A percentile compares a stretch with the other conserved stretches of the same genome.
These are phyloP conservation scores for Narcine bancroftii DNA, from an alignment of 2,113 vertebrate species.

Conservation along the genomic window DNA sequence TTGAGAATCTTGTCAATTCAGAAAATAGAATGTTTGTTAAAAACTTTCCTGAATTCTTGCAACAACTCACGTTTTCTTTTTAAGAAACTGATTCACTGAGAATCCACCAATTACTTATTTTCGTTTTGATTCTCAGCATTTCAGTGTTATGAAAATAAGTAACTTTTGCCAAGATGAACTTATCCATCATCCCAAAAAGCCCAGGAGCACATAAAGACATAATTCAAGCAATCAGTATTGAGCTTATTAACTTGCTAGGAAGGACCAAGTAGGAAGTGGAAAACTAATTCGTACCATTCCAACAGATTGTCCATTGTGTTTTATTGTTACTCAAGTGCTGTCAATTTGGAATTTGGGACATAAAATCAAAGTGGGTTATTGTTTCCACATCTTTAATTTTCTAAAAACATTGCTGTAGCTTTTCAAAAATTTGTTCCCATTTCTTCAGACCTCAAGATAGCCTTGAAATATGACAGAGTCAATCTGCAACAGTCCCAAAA, in stretches of 20 bases:
- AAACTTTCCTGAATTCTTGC: not conserved
- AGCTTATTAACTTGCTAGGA: not conserved
- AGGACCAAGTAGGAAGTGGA: not conserved
- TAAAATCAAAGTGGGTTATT: too few species aligned
- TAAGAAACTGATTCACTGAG: not conserved
- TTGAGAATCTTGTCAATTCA: too few species aligned
- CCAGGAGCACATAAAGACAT: not conserved
- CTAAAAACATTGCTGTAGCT: not conserved
- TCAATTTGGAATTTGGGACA: not conserved
- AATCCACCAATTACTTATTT: not conserved
- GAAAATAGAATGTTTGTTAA: too few species aligned
- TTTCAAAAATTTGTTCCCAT: not conserved
- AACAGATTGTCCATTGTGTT: not conserved
- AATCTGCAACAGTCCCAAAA: not conserved
- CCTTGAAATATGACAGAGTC: not conserved
- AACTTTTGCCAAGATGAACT: not conserved
- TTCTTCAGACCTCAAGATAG: too few species aligned
- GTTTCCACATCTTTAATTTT: not conserved
- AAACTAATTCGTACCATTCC: not conserved
- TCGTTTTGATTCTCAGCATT: not conserved
- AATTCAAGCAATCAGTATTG: not conserved
- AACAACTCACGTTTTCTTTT: too few species aligned
- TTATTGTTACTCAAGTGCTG: not conserved
- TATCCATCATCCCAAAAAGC: not conserved
- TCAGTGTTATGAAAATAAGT: not conserved